A percentile compares a stretch with the other conserved stretches of the same genome.
Conservation (phyloP, 2,888 invertebrate species). For the Cecidostiba fungosa region DNA sequence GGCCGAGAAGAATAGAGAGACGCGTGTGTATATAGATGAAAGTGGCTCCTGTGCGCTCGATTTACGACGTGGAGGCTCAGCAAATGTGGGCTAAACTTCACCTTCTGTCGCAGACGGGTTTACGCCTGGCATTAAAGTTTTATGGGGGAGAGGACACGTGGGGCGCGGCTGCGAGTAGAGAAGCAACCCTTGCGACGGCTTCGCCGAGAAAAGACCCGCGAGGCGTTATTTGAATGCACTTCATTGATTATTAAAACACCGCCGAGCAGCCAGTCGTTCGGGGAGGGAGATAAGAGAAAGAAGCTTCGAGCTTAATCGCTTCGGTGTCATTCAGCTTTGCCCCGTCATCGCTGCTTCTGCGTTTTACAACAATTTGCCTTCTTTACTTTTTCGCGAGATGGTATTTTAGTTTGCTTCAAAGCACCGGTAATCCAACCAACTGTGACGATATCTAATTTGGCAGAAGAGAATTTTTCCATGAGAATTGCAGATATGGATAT, state of each 20-base stretch:
- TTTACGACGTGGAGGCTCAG: slow-evolving; percentile 63
- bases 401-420: neutral
- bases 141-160: slow-evolving; percentile 39
- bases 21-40: slow-evolving; percentile 9
- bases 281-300: neutral
- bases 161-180: neutral
- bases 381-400: neutral
- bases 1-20: slow-evolving; percentile 1
- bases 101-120: slow-evolving; percentile 68
- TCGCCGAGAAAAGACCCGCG: slow-evolving; percentile 29
- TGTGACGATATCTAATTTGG: no score
- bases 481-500: neutral
- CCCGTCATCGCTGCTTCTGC: neutral
- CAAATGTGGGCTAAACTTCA: slow-evolving; percentile 70
- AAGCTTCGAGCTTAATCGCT: neutral
- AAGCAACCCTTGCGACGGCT: neutral
- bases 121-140: slow-evolving; percentile 70
- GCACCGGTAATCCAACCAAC: no score
- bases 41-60: slow-evolving; percentile 35
- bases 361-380: neutral
- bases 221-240: slow-evolving; percentile 66
- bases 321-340: neutral
- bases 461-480: neutral
- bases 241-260: slow-evolving; percentile 65
- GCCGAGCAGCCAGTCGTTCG: neutral